Conservation (phyloP, 2,113 vertebrate genomes). For the Ifrita kowaldi region DNA sequence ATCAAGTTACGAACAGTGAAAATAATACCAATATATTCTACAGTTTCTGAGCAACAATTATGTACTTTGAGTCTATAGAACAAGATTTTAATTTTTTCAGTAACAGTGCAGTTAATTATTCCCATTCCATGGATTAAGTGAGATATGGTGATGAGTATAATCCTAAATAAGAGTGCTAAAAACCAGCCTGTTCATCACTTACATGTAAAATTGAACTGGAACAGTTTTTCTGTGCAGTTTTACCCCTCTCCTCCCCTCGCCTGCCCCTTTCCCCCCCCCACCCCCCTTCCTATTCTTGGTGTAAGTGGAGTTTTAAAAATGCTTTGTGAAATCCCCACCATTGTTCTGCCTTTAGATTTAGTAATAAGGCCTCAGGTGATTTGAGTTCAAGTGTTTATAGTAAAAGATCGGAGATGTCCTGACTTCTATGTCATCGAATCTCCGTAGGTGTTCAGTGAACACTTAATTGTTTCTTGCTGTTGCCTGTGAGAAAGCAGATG, state of each 20-base stretch:
- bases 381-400: not conserved
- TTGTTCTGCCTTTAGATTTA: not conserved
- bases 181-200: not conserved
- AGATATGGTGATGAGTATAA: not conserved
- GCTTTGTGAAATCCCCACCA: not conserved
- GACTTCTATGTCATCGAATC: not conserved
- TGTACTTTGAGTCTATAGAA: not conserved
- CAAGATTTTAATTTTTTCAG: not conserved
- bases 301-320: not conserved
- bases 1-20: not conserved
- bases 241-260: not conserved
- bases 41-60: not conserved
- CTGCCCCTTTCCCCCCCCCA: fast-evolving
- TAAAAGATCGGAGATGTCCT: not conserved
- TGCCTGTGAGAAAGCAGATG: not conserved
- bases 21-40: not conserved
- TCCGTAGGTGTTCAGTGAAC: not conserved
- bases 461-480: not conserved
- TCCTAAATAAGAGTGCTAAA: not conserved
- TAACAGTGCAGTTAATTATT: not conserved
- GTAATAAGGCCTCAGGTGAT: not conserved
- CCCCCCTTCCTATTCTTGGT: not conserved
- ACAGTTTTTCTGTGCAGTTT: not conserved
- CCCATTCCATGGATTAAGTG: not conserved
- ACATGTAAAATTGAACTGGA: not conserved